Evolutionary conservation across 2,113 vertebrate species (phyloP), one percentile per base, ranked within the genome.

Genomic region (Daboia siamensis): DNA sequence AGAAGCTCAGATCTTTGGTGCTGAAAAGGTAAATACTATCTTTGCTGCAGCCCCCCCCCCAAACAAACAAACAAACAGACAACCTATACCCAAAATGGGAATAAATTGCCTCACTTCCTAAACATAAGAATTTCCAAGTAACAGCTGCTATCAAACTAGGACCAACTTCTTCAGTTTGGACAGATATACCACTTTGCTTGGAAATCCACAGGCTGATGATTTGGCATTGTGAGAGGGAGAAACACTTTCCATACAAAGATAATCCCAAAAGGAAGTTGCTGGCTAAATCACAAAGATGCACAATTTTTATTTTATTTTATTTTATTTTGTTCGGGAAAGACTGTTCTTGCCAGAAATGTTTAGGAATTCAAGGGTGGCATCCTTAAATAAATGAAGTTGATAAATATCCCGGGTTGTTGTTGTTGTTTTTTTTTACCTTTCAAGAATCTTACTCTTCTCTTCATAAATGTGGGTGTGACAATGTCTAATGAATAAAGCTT

Each of bases 361-460:
- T 24, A 39, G 64, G 48, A 91, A 74, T 91, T 88, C 90, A 93
- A 91, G 64, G 46, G 69, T 91, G 89, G 46, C 84, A 84, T 17
- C n/a, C 3, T 74, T 74, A 52, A 59, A 61, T 52, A 91, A 91
- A 69, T 44, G 29, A 4, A 85, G 56, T 33, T 91, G 90, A 91
- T 88, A 52, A 33, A 91, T 86, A 33, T 89, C n/a, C 20, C n/a
- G 2, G 1, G 2, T 39, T n/a, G n/a, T n/a, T n/a, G n/a, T n/a
- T n/a, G n/a, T 39, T n/a, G n/a, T n/a, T n/a, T 24, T 20, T 93
- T 88, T 89, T 88, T 89, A 52, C 86, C 87, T 46, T 20, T 46
- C 51, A 80, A 52, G 26, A 26, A 57, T 74, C 56, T 90, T 3
- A 2, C 17, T 55, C 85, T 56, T 46, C 55, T 51, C 56, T 54